Evolutionary conservation across 2,113 vertebrate species (phyloP), one percentile per base, ranked within the genome.

Genomic region (Hemiscyllium ocellatum): DNA sequence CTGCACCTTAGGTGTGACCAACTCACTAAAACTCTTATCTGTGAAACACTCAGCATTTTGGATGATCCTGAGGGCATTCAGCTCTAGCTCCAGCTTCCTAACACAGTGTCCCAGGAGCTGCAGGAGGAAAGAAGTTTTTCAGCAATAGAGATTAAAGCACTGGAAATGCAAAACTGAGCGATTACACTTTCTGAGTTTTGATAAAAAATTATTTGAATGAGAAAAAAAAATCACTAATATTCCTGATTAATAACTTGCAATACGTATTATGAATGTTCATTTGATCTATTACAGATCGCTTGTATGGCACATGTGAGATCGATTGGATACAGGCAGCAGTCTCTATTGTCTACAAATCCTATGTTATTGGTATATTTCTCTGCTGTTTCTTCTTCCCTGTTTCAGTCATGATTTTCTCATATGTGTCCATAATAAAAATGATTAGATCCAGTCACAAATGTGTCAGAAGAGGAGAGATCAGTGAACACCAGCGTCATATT

Each of bases 351-450:
- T 96, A 72, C 95, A 97, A 96, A 65, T 96, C 91, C 24, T 86
- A 42, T 17, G 95, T 86, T 17, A 96, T 96, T 1, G 50, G 33
- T 17, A 66, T 96, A 95, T 97, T 97, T 91, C 76, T 96, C 0
- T 96, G 96, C 94, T 96, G 78, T 96, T 97, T 96, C 70, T 97
- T 97, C 8, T 0, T 97, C 95, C 96, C 96, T n/a, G 90, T 96
- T 33, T 78, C 86, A 50, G 33, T 96, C 0, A 0, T 0, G 89
- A 95, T 96, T 89, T 96, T 97, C 96, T 96, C 56, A 42, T 97
- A 96, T 0, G 33, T 96, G 4, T 97, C 95, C n/a, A 2, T 96
- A 95, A 96, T 96, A 83, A 96, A 95, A n/a, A 72, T 76, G 0
- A 42, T 96, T 47, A 96, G 69, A 95, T 91, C 72, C 0, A 93